A percentile compares a stretch with the other conserved stretches of the same genome.
Conservation (phyloP, 2,797 vertebrate genomes). For the Gephyroberyx darwinii region DNA sequence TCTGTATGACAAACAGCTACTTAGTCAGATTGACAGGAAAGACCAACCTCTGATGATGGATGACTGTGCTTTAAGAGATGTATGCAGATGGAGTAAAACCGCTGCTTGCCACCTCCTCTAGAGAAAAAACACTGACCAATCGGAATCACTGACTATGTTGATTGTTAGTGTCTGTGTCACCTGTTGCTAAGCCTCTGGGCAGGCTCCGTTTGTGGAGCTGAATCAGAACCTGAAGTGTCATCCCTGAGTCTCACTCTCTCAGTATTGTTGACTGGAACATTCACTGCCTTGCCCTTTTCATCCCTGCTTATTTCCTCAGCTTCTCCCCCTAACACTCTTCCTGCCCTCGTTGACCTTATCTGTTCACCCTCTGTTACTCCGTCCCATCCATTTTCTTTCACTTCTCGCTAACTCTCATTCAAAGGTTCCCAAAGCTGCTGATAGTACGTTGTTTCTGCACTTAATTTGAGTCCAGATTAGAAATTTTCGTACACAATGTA, state of each 20-base stretch:
- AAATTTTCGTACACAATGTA: neutral
- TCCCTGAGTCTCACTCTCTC: constrained; percentile 35
- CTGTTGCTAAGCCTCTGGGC: constrained; percentile 77
- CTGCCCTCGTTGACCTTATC: constrained; percentile 4
- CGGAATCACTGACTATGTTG: constrained; percentile 54
- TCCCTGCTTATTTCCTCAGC: constrained; percentile 10
- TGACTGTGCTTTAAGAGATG: constrained; percentile 21
- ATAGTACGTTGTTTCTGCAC: neutral
- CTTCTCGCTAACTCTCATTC: constrained; percentile 14
- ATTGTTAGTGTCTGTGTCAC: constrained; percentile 73
- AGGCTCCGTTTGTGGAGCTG: constrained; percentile 56
- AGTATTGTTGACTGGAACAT: constrained; percentile 39
- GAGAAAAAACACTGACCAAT: constrained; percentile 63
- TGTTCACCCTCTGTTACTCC: neutral
- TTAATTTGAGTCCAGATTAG: neutral
- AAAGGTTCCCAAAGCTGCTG: neutral
- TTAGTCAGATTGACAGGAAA: constrained; percentile 38
- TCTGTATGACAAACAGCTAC: constrained; percentile 37
- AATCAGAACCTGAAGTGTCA: constrained; percentile 49
- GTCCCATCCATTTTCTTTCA: constrained; percentile 3
- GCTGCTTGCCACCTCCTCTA: constrained; percentile 26
- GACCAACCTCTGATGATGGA: constrained; percentile 35
- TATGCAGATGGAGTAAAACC: constrained; percentile 32
- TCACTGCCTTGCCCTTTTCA: constrained; percentile 22
- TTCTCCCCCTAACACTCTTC: constrained; percentile 9